phyloP scores from a whole-genome alignment of 2,113 vertebrate genomes.

The Larimichthys crocea region DNA sequence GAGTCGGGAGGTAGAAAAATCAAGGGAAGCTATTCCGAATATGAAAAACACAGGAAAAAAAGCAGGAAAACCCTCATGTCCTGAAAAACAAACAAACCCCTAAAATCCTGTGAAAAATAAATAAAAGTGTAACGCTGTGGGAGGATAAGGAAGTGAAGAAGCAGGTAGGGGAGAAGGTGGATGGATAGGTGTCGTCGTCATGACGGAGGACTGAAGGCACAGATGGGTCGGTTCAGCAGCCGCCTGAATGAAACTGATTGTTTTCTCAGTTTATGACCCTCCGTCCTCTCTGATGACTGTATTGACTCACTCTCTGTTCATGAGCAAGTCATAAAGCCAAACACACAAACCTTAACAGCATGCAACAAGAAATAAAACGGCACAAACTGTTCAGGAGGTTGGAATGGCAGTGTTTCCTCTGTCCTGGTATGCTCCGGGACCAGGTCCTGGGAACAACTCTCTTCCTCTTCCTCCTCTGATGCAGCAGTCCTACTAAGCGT shows the following conservation, averaged over 20 bases:
- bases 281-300: not conserved
- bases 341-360: not conserved
- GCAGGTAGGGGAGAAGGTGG: not conserved
- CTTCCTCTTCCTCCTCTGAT: conserved; percentile 66
- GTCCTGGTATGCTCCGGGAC: conserved; percentile 46
- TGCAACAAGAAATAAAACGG: conserved; percentile 1
- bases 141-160: not conserved
- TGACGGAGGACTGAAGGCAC: conserved; percentile 15
- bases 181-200: not conserved
- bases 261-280: not conserved
- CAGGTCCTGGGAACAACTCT: conserved; percentile 40
- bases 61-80: conserved; percentile 52
- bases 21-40: conserved; percentile 36
- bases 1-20: conserved; percentile 31
- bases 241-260: not conserved
- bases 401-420: conserved; percentile 53
- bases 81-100: conserved; percentile 52
- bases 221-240: not conserved
- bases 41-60: conserved; percentile 38
- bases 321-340: not conserved
- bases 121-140: not conserved
- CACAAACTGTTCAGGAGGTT: conserved; percentile 1
- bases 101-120: conserved; percentile 29
- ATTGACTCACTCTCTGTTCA: not conserved
- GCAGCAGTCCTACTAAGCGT: conserved; percentile 33